Percentiles rank a stretch among this genome's conserved stretches.
Conservation (phyloP, 1,140 invertebrate genomes). For the Atopsyche davidsoni region DNA sequence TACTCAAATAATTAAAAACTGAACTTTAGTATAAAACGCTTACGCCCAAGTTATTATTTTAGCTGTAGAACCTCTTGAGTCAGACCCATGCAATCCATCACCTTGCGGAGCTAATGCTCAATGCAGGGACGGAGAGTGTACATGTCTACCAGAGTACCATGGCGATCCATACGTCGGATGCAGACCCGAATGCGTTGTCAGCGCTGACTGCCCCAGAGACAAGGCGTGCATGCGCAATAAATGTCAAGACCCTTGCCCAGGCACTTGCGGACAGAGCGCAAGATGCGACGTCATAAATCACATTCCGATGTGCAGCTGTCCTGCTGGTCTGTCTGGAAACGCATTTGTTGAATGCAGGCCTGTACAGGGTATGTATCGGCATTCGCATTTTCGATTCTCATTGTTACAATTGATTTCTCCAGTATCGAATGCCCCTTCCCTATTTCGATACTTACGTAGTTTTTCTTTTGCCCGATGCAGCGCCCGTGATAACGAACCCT, state of each 20-base stretch:
- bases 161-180: slow-evolving; percentile 64
- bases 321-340: slow-evolving; percentile 65
- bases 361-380: slow-evolving; percentile 33
- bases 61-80: slow-evolving; percentile 20
- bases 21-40: no score
- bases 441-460: no score
- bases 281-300: slow-evolving; percentile 76
- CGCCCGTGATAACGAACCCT: slow-evolving; percentile 36
- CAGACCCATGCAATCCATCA: slow-evolving; percentile 50
- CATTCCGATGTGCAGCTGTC: slow-evolving; percentile 64
- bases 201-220: slow-evolving; percentile 69
- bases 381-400: background rate
- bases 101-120: slow-evolving; percentile 56
- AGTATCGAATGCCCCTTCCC: slow-evolving; percentile 26
- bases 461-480: background rate
- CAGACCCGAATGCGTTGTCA: slow-evolving; percentile 77
- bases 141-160: slow-evolving; percentile 58
- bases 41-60: no score
- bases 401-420: no score
- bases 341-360: slow-evolving; percentile 65
- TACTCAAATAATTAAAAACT: no score
- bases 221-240: slow-evolving; percentile 69
- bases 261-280: slow-evolving; percentile 66
- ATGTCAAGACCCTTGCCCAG: slow-evolving; percentile 71
- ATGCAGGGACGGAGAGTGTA: slow-evolving; percentile 51